phyloP scores from a whole-genome alignment of 2,797 vertebrate genomes.

The Strix occidentalis region DNA sequence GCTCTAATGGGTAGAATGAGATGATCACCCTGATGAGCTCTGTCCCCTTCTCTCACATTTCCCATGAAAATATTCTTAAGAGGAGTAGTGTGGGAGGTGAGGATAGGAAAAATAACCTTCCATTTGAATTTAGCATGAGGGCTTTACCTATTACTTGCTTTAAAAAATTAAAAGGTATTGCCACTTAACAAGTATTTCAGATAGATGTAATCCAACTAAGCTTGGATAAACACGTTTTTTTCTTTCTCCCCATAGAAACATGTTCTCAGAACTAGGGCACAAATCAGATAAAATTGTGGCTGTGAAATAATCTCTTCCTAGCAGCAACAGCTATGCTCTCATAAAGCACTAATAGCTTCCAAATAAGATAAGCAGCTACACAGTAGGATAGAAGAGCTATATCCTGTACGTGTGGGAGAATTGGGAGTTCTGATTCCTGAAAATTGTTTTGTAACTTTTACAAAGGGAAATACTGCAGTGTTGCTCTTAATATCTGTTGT shows the following conservation, averaged over 20 bases:
- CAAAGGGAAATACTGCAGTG: background rate
- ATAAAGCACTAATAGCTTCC: background rate
- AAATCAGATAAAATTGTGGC: constrained; percentile 22
- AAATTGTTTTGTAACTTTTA: background rate
- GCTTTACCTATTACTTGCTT: background rate
- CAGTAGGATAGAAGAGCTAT: background rate
- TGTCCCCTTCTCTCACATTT: background rate
- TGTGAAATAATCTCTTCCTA: constrained; percentile 17
- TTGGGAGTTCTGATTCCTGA: background rate
- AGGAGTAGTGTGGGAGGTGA: background rate
- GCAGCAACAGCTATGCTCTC: background rate
- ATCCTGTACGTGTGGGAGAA: background rate
- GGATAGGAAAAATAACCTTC: background rate
- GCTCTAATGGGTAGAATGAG: background rate
- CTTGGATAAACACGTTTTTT: background rate
- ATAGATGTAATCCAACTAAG: background rate
- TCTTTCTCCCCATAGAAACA: background rate
- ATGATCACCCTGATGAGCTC: background rate
- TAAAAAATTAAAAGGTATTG: background rate
- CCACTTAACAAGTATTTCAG: background rate
- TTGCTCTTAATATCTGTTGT: background rate
- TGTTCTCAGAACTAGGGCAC: background rate
- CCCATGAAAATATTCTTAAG: background rate
- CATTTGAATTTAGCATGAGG: background rate
- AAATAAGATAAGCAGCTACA: background rate